Evolutionary conservation across 2,113 vertebrate species (phyloP).

Genomic region (Neoarius graeffei): DNA sequence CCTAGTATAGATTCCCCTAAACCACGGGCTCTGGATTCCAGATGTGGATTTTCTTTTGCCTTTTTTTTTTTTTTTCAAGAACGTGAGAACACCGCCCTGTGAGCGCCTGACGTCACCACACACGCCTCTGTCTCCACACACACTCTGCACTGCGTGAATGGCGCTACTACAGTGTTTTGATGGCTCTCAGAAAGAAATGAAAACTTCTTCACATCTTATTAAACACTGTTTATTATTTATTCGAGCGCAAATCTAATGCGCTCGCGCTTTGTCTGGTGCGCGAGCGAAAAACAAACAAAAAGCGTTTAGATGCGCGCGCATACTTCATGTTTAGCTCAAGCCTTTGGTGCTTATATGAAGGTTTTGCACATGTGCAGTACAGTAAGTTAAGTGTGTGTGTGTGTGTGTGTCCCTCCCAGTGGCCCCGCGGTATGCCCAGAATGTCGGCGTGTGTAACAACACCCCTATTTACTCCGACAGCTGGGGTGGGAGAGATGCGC

Average conservation of each 20-base stretch:
- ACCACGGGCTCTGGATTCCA: conserved; percentile 70
- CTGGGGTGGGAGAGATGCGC: conserved; percentile 45
- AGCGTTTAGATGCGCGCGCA: background rate
- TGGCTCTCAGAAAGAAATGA: background rate
- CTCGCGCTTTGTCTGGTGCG: background rate
- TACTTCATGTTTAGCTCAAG: background rate
- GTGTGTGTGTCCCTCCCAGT: conserved; percentile 54
- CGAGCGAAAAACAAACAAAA: background rate
- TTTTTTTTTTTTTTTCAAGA: conserved; percentile 56
- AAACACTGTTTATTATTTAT: background rate
- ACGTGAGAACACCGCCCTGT: conserved; percentile 76
- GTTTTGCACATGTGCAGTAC: background rate
- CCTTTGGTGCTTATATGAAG: background rate
- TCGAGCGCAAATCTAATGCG: background rate
- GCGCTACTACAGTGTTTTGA: conserved; percentile 36
- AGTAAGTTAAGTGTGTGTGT: conserved; percentile 21
- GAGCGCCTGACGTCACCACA: conserved; percentile 70
- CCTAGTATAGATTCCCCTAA: conserved; percentile 61
- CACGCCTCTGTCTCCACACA: conserved; percentile 35
- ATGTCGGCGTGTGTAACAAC: conserved; percentile 60
- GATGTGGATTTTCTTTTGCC: conserved; percentile 68
- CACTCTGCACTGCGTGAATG: background rate
- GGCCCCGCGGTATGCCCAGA: conserved; percentile 69
- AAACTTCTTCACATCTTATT: background rate
- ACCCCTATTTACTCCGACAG: conserved; percentile 62